phyloP scores from a whole-genome alignment of 1,140 invertebrate genomes.

The Penaeus chinensis region DNA sequence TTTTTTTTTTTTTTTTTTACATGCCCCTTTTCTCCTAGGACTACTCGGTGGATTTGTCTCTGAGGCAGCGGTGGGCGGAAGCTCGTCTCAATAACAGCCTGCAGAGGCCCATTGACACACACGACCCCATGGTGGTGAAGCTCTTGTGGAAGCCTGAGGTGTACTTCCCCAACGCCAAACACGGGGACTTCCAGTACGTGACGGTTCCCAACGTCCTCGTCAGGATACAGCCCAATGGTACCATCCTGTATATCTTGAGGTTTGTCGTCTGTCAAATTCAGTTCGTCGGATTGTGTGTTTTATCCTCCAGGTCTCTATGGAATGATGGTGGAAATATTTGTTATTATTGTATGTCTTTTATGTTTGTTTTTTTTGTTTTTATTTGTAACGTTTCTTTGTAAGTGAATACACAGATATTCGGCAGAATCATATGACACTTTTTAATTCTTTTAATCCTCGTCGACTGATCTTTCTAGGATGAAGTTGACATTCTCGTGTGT shows the following conservation, averaged over 20 bases:
- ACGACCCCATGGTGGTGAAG: slow-evolving; percentile 73
- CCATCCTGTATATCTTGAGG: slow-evolving; percentile 77
- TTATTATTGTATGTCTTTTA: not conserved
- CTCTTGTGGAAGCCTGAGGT: slow-evolving; percentile 71
- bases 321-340: too few relatives aligned
- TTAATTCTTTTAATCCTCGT: too few relatives aligned
- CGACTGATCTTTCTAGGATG: slow-evolving; percentile 67
- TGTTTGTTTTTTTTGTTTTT: not conserved
- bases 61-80: slow-evolving; percentile 73
- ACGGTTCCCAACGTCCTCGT: slow-evolving; percentile 78
- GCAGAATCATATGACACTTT: too few relatives aligned
- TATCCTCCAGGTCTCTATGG: too few relatives aligned
- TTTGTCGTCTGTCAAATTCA: slow-evolving; percentile 57
- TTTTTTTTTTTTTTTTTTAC: too few relatives aligned
- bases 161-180: slow-evolving; percentile 74
- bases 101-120: slow-evolving; percentile 71
- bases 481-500: slow-evolving; percentile 75
- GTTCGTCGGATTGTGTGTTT: too few relatives aligned
- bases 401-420: too few relatives aligned
- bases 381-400: not conserved
- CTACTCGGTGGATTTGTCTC: slow-evolving; percentile 66
- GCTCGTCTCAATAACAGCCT: slow-evolving; percentile 70
- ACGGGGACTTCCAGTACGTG: slow-evolving; percentile 76
- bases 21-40: too few relatives aligned
- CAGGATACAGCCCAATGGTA: slow-evolving; percentile 74